Evolutionary conservation across 1,140 invertebrate genomes (phyloP).

Genomic region (Lepidurus arcticus): DNA sequence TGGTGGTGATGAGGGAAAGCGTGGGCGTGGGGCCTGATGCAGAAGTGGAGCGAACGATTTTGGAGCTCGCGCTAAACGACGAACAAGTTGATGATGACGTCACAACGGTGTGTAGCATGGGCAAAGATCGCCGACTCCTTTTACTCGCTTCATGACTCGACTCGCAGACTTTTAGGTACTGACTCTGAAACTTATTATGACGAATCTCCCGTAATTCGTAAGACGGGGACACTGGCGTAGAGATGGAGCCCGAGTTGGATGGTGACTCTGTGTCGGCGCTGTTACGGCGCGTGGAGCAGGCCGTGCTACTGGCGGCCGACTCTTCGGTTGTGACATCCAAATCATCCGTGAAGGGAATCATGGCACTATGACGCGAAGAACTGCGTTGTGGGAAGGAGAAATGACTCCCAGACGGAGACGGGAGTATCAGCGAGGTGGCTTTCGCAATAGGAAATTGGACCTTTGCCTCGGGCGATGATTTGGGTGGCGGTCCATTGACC

Average conservation of each 20-base stretch:
- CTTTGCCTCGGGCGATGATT: not conserved
- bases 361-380: conserved; percentile 1
- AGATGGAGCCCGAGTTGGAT: not conserved
- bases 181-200: not conserved
- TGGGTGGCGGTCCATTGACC: not conserved
- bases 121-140: not conserved
- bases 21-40: not conserved
- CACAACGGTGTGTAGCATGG: not conserved
- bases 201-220: not conserved
- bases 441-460: not conserved
- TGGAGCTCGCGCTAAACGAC: not conserved
- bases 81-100: not conserved
- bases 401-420: not conserved
- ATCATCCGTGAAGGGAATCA: not conserved
- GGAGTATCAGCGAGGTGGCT: not conserved
- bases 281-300: not conserved
- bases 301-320: not conserved
- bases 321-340: conserved; percentile 8
- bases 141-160: not conserved
- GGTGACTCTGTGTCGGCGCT: not conserved
- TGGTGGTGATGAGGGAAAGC: conserved; percentile 4
- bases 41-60: conserved; percentile 7
- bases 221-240: not conserved
- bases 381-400: not conserved
- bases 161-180: not conserved